Base-by-base conservation (phyloP, 1,140 invertebrate species). In the Propsilocerus akamusi region DNA sequence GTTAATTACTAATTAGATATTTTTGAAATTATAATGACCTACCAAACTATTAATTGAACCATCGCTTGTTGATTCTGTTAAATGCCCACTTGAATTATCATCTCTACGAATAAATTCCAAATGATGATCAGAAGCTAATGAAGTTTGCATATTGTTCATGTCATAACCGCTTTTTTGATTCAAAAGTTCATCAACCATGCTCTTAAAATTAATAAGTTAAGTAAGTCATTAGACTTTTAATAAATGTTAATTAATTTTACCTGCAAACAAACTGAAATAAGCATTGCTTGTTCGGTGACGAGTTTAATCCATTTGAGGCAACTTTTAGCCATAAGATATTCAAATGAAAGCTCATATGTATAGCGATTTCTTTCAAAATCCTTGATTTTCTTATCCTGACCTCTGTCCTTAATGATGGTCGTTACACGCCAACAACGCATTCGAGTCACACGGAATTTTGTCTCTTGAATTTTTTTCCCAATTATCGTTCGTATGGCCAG, bases 351-450 rank as follows among this genome's bases (percentile, higher is more conserved):
- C 65, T 97, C 89, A 52, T 89, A 69, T 60, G 22, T 64, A 58
- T 32, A 49, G 52, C 53, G 57, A 60, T n/a, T 67, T 59, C 12
- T 26, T n/a, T n/a, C n/a, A n/a, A n/a, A n/a, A 49, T 24, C 53
- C 55, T 63, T 66, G 12, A 51, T 17, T 20, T 47, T 47, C 26
- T 23, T 51, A 14, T 25, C n/a, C 12, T 6, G n/a, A 26, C 14
- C 25, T 70, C 73, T 77, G 67, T 90, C 86, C 60, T 75, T 73
- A 56, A 84, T 83, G 52, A 83, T 68, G 0, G 83, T 89, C 22
- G 86, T 93, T n/a, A 97, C 92, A 55, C 92, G 74, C 94, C 94
- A 97, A 58, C 92, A 95, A 54, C 86, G 76, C 82, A 97, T 97
- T 55, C 92, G 73, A 1, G 92, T 95, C 5, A 97, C 87, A 69